phyloP scores from a whole-genome alignment of 2,888 invertebrate species.

The Synanthedon myopaeformis region DNA sequence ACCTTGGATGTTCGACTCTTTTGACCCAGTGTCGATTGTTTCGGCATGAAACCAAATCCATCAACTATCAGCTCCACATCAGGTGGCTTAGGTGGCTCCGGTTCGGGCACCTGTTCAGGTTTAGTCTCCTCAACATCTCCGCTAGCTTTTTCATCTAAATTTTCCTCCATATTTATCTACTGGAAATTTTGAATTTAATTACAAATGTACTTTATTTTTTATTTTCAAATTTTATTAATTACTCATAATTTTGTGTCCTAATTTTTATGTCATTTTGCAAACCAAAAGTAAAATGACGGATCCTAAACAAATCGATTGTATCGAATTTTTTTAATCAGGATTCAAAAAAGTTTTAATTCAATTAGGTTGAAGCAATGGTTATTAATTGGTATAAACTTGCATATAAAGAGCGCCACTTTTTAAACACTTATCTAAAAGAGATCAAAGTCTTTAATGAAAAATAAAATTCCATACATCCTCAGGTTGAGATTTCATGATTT shows the following conservation, averaged over 20 bases:
- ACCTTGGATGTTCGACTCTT: slow-evolving; percentile 10
- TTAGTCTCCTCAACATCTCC: slow-evolving; percentile 25
- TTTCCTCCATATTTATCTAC: slow-evolving; percentile 14
- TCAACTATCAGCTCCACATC: slow-evolving; percentile 56
- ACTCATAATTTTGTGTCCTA: slow-evolving; percentile 5
- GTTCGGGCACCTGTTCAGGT: slow-evolving; percentile 12
- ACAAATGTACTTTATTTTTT: slow-evolving; percentile 4
- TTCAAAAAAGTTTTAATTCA: no score
- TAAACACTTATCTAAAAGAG: no score
- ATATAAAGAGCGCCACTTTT: no score
- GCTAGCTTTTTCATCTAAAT: slow-evolving; percentile 19
- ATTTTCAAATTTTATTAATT: slow-evolving; percentile 5
- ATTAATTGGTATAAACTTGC: no score
- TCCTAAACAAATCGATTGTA: no score
- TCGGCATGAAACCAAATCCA: slow-evolving; percentile 63
- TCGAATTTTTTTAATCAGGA: no score
- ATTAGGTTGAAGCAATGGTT: no score
- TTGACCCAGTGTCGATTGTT: slow-evolving; percentile 3
- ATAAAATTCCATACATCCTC: no score
- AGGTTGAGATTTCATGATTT: no score
- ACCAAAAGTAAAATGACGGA: no score
- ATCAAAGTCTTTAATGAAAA: no score
- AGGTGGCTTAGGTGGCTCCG: slow-evolving; percentile 29
- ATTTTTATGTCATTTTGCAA: no score
- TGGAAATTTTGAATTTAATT: slow-evolving; percentile 14